Percentiles rank a stretch among this genome's conserved stretches.
These are phyloP conservation scores for Melanchra persicariae DNA, from an alignment of 2,888 invertebrate species.

Conservation along the genomic window DNA sequence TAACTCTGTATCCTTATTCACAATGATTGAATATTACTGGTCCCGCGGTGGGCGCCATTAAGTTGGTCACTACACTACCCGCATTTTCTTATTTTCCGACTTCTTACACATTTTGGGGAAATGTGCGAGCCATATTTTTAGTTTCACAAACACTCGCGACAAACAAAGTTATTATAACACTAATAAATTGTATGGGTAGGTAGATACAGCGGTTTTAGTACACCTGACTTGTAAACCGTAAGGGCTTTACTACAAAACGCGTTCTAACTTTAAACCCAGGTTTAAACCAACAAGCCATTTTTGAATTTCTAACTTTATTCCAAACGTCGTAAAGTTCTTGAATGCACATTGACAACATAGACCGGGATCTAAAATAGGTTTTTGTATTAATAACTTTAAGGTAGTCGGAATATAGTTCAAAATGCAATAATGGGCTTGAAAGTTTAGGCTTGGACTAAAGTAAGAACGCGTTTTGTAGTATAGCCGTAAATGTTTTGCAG, in stretches of 20 bases:
- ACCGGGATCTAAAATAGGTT: too few relatives aligned
- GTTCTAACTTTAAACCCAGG: too few relatives aligned
- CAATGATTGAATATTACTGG: constrained; percentile 47
- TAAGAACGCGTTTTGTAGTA: too few relatives aligned
- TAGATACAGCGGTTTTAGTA: constrained; percentile 3
- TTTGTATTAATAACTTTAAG: too few relatives aligned
- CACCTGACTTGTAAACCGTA: constrained; percentile 15
- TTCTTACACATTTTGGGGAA: constrained; percentile 47
- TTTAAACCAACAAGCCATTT: too few relatives aligned
- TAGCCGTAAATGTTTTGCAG: neutral
- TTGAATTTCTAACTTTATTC: too few relatives aligned
- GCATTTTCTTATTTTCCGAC: constrained; percentile 56
- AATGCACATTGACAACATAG: too few relatives aligned
- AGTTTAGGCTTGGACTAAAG: too few relatives aligned
- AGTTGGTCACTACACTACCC: constrained; percentile 33
- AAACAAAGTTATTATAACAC: constrained; percentile 52
- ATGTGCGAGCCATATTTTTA: constrained; percentile 50
- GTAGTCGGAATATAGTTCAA: too few relatives aligned
- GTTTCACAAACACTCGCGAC: constrained; percentile 45
- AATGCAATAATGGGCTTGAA: too few relatives aligned
- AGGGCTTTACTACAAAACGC: too few relatives aligned
- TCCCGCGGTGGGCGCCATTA: constrained; percentile 57
- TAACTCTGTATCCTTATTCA: constrained; percentile 27
- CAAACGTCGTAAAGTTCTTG: too few relatives aligned
- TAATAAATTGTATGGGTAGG: constrained; percentile 17